Base-by-base conservation (phyloP, 2,888 invertebrate genomes). In the Phyllotreta striolata region DNA sequence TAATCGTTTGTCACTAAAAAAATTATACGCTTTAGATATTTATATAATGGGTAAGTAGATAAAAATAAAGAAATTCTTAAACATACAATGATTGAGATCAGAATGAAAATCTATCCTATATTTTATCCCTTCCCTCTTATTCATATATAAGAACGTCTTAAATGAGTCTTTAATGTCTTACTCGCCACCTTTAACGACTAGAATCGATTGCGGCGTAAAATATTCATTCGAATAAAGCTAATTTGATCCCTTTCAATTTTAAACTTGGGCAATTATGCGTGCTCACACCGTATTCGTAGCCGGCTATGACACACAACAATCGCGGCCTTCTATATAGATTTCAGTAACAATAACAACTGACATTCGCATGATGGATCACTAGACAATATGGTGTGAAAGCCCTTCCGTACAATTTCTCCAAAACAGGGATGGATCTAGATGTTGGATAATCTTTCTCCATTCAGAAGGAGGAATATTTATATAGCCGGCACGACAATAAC, bases 281-380 rank as follows among this genome's bases (percentile, higher is more conserved):
- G 78, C 77, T 79, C 81, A 79, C 80, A 78, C 74, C 71, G 74
- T 72, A 75, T 40, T 59, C 74, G 71, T 41, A 41, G 9, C n/a
- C 43, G 14, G 74, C 73, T 74, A 74, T 73, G 74, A 75, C 77
- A 76, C 72, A 77, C 70, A 77, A 78, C 77, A 78, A 78, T 77
- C 77, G 76, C 74, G 72, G 75, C 75, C 73, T 72, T 73, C 77
- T 75, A 74, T 77, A 78, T 78, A 78, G 78, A 78, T 80, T 79
- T 79, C 78, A 77, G 79, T 75, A 80, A 81, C 80, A 81, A 81
- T 80, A 80, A 78, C 79, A 73, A 74, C 73, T 81, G 81, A 81
- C 81, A 80, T 79, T 76, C 72, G 72, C 73, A 78, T 81, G 81
- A 81, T 81, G 81, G 81, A 81, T 81, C 80, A 76, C 79, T 77